Evolutionary conservation across 2,797 vertebrate genomes (phyloP).

Genomic region (Atherinosoma microstoma): DNA sequence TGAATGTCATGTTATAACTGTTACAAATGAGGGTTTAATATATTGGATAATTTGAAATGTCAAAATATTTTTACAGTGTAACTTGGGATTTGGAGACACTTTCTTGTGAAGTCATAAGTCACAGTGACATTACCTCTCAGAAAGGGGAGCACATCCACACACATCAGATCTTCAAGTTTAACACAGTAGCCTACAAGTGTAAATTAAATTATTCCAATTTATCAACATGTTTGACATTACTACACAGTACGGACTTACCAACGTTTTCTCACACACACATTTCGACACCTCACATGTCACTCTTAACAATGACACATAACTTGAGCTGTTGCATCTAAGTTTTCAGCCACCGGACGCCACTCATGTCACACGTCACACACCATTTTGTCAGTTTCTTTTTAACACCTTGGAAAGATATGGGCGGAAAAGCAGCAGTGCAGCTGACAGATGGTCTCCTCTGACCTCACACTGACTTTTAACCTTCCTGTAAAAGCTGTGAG

Average conservation of each 20-base stretch:
- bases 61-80: too few species aligned
- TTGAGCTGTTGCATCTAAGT: slow-evolving; percentile 28
- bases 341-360: slow-evolving; percentile 55
- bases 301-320: slow-evolving; percentile 35
- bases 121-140: too few species aligned
- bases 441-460: slow-evolving; percentile 67
- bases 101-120: too few species aligned
- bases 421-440: slow-evolving; percentile 35
- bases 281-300: slow-evolving; percentile 32
- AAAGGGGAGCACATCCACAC: too few species aligned
- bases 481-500: slow-evolving; percentile 48
- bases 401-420: slow-evolving; percentile 58
- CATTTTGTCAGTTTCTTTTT: slow-evolving; percentile 55
- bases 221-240: background rate
- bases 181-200: slow-evolving; percentile 24
- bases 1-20: too few species aligned
- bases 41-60: background rate
- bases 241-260: background rate
- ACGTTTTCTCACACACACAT: slow-evolving; percentile 15
- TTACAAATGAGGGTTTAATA: too few species aligned
- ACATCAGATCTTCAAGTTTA: slow-evolving; percentile 4
- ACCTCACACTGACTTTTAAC: slow-evolving; percentile 41
- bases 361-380: slow-evolving; percentile 63
- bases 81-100: too few species aligned
- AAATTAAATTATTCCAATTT: slow-evolving; percentile 7